Evolutionary conservation across 2,797 vertebrate species (phyloP).

Genomic region (Argentina silus): DNA sequence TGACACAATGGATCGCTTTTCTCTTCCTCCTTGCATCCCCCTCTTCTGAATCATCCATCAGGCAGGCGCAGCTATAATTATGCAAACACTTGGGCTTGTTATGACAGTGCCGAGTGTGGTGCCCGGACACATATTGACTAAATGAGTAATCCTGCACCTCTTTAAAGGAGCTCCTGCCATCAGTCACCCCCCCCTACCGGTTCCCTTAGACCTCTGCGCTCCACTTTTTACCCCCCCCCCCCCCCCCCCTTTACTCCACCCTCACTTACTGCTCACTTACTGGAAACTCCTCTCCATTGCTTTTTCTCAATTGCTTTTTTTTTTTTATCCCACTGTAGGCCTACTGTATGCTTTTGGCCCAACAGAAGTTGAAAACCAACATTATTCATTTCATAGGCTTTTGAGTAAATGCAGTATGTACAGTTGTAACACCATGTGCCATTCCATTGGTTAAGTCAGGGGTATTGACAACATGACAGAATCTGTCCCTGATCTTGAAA

Average conservation of each 20-base stretch:
- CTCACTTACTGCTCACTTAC: neutral
- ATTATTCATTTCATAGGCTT: no score
- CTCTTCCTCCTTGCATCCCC: neutral
- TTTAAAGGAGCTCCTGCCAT: slow-evolving; percentile 23
- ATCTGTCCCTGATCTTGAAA: slow-evolving; percentile 3
- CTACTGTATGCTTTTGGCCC: neutral
- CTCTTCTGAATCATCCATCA: slow-evolving; percentile 51
- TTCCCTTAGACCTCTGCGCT: neutral
- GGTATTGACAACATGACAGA: neutral
- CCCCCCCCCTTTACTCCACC: neutral
- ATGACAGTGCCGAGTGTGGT: slow-evolving; percentile 48
- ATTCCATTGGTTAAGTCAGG: no score
- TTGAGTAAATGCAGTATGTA: no score
- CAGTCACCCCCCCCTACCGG: slow-evolving; percentile 11
- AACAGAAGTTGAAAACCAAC: no score
- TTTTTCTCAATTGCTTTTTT: neutral
- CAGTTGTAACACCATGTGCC: no score
- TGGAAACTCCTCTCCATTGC: neutral
- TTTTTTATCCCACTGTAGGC: neutral
- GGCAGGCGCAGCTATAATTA: slow-evolving; percentile 36
- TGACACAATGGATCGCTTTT: slow-evolving; percentile 58
- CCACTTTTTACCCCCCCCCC: neutral
- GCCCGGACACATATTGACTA: slow-evolving; percentile 47
- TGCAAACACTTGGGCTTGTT: slow-evolving; percentile 38
- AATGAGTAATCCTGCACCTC: slow-evolving; percentile 48